Evolutionary conservation across 2,797 vertebrate species (phyloP), one percentile per base, ranked within the genome.

Genomic region (Tenualosa ilisha): DNA sequence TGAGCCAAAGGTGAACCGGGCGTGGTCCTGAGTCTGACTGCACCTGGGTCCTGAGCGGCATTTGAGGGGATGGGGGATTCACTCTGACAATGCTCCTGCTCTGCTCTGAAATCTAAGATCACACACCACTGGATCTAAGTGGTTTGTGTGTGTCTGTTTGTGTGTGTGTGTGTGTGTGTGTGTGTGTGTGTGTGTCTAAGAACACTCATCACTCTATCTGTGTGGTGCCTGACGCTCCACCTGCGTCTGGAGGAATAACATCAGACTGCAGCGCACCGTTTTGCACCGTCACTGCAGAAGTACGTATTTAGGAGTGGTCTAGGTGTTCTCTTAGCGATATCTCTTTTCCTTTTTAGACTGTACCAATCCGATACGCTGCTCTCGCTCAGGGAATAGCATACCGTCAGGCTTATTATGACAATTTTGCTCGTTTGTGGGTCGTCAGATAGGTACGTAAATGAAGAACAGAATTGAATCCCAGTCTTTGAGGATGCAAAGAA

Each of bases 401-500:
- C 6, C 17, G 15, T 20, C 68, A 22, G 17, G 22, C 72, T 79
- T 43, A 8, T 9, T 20, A 3, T 46, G 20, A 40, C 37, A 20
- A 79, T 20, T 20, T 83, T n/a, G 43, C 84, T 40, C 43, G 51
- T 82, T 56, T 22, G 13, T 37, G 54, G 20, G 13, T 22, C 8
- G 68, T 53, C 31, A 15, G 13, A 50, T 0, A 83, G 59, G 82
- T 65, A 40, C 83, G 53, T 50, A 37, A 46, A 51, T 63, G 85
- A 82, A 75, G 43, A 79, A 63, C 24, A 24, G 46, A 81, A 56
- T 84, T 82, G 24, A 53, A 43, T 82, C 26, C 15, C 22, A 54
- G 31, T 22, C 26, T 81, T 65, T 15, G 75, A 37, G 24, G 81
- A 56, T 86, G 83, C 81, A 82, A 46, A 85, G 82, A 37, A 85